A percentile compares a stretch with the other conserved stretches of the same genome.
Conservation (phyloP, 2,113 vertebrate genomes). For the Marmota monax region DNA sequence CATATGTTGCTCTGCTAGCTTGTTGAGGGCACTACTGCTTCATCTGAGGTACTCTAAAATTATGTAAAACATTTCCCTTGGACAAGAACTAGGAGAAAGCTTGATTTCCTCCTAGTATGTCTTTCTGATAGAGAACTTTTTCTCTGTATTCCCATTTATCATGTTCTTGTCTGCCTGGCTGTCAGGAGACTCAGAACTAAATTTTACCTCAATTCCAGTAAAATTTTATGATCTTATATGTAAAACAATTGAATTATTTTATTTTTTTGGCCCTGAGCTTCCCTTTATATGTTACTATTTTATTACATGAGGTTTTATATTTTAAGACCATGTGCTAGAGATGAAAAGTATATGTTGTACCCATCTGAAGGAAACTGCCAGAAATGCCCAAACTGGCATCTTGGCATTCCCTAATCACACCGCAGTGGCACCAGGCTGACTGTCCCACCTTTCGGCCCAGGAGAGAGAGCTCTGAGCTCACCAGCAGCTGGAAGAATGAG, state of each 20-base stretch:
- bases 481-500: not conserved
- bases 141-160: not conserved
- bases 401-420: not conserved
- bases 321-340: constrained; percentile 3
- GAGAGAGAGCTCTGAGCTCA: not conserved
- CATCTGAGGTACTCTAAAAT: not conserved
- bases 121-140: not conserved
- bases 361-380: not conserved
- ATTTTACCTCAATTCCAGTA: constrained; percentile 34
- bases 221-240: not conserved
- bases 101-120: not conserved
- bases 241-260: constrained; percentile 20
- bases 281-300: constrained; percentile 42
- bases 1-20: not conserved
- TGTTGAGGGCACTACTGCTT: not conserved
- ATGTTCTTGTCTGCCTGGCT: not conserved
- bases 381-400: not conserved
- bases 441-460: not conserved
- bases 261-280: not conserved
- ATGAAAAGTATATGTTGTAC: not conserved
- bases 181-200: constrained; percentile 42
- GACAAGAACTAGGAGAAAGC: not conserved
- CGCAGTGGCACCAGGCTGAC: not conserved
- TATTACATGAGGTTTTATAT: not conserved
- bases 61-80: not conserved